Base-by-base conservation (phyloP, 1,140 invertebrate genomes). In the Drosophila kepulauana region DNA sequence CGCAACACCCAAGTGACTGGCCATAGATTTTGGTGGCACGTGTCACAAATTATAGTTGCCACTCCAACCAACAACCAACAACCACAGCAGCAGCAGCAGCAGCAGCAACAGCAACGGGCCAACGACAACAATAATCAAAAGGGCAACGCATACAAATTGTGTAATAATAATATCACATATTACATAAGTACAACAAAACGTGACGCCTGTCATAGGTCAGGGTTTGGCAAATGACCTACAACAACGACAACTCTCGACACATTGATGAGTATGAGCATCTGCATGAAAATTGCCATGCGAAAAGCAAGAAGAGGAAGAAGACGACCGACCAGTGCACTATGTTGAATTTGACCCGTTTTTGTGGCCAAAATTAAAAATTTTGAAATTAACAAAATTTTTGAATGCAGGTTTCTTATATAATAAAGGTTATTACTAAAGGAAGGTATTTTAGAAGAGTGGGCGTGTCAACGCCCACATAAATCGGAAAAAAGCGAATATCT, bases 131-230 rank as follows among this genome's bases (percentile, higher is more conserved):
- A 38, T 35, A 43, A 57, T 13, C 25, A 43, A 66, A 57, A 57
- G 28, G 43, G 1, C 54, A 65, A 35, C 56, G 68, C 78, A 77
- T 52, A 82, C 79, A 87, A 87, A 82, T 87, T 87, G 81, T 82
- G 75, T 87, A 86, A 86, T 86, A 86, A 86, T 85, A 78, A 80
- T 80, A 82, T 81, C 76, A 81, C 41, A 86, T 81, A 84, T 68
- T 78, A 82, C 64, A 65, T 48, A 58, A 52, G 38, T 66, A 69
- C 82, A 54, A 66, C 63, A 69, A 65, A 71, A 88, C 72, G 79
- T 79, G 68, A 73, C 54, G 68, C 61, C 76, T 79, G 30, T 70
- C 79, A 82, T 69, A 71, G 75, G 43, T 65, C 54, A 74, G 56
- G 16, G 62, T 59, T 35, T 7, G 6, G 11, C 25, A 13, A 38